These are phyloP conservation scores for Hypothenemus hampei DNA, from an alignment of 1,140 invertebrate genomes.

Conservation along the genomic window DNA sequence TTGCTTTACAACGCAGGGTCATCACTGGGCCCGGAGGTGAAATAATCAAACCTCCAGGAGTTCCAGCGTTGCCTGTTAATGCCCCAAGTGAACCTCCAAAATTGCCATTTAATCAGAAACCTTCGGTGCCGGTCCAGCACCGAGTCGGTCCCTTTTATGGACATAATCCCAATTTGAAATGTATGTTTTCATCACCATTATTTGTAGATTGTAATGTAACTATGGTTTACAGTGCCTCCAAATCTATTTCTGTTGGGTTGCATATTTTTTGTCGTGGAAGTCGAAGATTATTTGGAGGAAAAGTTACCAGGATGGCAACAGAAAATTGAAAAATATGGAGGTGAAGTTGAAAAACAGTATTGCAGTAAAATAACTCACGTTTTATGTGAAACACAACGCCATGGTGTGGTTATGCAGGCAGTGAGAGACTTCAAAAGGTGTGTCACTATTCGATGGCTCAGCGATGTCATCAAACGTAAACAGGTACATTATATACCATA, in stretches of 20 bases:
- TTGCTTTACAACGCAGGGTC: constrained; percentile 45
- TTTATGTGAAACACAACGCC: constrained; percentile 82
- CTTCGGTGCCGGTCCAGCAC: constrained; percentile 44
- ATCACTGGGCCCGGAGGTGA: constrained; percentile 37
- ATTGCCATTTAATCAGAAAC: constrained; percentile 50
- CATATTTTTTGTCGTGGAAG: constrained; percentile 67
- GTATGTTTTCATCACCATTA: constrained; percentile 45
- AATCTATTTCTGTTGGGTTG: constrained; percentile 88
- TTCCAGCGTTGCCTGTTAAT: constrained; percentile 18
- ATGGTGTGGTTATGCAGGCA: constrained; percentile 80
- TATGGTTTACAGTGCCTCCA: constrained; percentile 65
- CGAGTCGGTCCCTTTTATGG: constrained; percentile 68
- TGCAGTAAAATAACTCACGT: constrained; percentile 85
- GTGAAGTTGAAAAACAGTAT: constrained; percentile 82
- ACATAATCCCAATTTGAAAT: constrained; percentile 79
- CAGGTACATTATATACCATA: constrained; percentile 50
- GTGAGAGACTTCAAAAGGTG: constrained; percentile 54
- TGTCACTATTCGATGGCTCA: constrained; percentile 92
- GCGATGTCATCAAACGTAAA: constrained; percentile 78
- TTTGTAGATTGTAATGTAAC: not conserved
- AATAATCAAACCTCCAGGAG: constrained; percentile 40
- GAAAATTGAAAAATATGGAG: constrained; percentile 80
- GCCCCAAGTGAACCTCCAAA: constrained; percentile 44
- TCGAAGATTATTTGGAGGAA: constrained; percentile 56
- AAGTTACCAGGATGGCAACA: constrained; percentile 67